A percentile compares a stretch with the other conserved stretches of the same genome.
These are phyloP conservation scores for Brachionus asplanchnoidis DNA, from an alignment of 1,140 invertebrate species.

Conservation along the genomic window DNA sequence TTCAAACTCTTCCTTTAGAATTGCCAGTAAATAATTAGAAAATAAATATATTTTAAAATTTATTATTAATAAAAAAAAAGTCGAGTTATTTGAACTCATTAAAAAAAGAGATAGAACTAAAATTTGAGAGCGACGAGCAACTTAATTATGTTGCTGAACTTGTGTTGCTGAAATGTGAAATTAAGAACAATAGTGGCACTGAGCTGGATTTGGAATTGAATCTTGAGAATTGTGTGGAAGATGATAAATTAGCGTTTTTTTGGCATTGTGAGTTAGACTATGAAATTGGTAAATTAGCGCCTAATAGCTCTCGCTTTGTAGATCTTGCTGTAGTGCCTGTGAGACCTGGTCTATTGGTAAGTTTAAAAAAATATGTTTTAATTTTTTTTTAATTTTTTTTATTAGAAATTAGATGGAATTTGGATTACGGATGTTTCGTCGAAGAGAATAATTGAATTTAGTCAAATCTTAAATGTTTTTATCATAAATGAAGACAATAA, in stretches of 20 bases:
- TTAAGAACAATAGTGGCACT: background rate
- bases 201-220: constrained; percentile 22
- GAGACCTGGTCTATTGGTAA: background rate
- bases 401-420: constrained; percentile 11
- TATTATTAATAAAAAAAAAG: background rate
- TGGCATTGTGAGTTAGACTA: background rate
- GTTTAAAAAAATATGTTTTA: background rate
- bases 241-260: background rate
- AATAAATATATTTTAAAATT: background rate
- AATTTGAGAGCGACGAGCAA: background rate
- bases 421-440: background rate
- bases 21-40: background rate
- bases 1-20: constrained; percentile 17
- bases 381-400: background rate
- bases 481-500: background rate
- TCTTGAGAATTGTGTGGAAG: background rate
- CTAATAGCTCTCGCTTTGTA: background rate
- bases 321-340: background rate
- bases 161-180: background rate
- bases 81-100: background rate
- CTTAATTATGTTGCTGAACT: background rate
- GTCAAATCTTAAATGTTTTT: background rate
- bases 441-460: background rate
- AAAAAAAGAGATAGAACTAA: background rate
- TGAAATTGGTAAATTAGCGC: background rate